A percentile compares a stretch with the other conserved stretches of the same genome.
phyloP scores from a whole-genome alignment of 2,797 vertebrate species.

The Meriones psammophilus region DNA sequence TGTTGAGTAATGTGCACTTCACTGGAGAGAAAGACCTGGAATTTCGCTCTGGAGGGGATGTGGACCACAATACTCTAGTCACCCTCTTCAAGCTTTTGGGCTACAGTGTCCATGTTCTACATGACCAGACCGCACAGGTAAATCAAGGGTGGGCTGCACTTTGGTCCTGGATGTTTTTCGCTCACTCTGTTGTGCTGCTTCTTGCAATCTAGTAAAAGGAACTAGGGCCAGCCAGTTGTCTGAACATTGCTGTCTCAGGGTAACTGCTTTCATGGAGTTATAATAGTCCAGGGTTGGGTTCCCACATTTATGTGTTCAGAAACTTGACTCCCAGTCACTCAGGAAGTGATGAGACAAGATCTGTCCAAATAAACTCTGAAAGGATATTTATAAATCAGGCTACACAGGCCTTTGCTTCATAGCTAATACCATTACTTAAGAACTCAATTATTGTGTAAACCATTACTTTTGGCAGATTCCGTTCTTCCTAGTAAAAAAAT shows the following conservation, averaged over 20 bases:
- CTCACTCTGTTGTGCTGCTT: background rate
- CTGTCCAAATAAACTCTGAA: background rate
- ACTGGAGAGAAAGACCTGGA: slow-evolving; percentile 92
- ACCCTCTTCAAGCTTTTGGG: slow-evolving; percentile 94
- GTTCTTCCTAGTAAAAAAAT: background rate
- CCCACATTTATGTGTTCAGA: background rate
- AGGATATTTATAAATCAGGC: slow-evolving; percentile 41
- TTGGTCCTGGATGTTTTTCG: background rate
- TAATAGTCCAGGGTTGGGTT: background rate
- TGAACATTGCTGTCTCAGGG: background rate
- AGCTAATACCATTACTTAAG: background rate
- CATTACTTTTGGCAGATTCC: background rate
- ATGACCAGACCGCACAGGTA: slow-evolving; percentile 94
- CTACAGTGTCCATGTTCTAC: slow-evolving; percentile 90
- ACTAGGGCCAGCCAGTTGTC: background rate
- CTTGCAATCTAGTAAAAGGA: background rate
- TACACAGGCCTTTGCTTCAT: background rate
- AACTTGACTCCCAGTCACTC: slow-evolving; percentile 13
- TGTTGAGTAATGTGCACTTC: slow-evolving; percentile 96
- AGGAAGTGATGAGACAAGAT: slow-evolving; percentile 10
- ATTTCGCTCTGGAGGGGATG: slow-evolving; percentile 94
- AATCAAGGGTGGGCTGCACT: background rate
- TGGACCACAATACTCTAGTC: slow-evolving; percentile 93
- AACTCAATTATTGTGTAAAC: background rate
- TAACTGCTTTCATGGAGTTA: background rate